Evolutionary conservation across 2,888 invertebrate genomes (phyloP).

Genomic region (Sialis fuliginosa): DNA sequence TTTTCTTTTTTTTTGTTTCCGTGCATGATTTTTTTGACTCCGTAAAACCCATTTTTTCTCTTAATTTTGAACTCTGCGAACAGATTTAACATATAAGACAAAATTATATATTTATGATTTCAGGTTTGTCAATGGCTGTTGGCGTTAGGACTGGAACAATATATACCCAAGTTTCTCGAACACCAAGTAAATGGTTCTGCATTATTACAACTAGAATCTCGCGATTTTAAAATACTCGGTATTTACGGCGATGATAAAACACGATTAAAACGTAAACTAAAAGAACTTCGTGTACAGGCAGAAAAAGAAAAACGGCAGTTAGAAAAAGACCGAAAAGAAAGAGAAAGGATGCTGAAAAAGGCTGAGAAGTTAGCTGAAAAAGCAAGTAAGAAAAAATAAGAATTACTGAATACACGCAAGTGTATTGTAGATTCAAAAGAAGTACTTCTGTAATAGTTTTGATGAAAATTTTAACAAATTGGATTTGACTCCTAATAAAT

Average conservation of each 20-base stretch:
- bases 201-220: constrained; percentile 72
- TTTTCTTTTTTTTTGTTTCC: no score
- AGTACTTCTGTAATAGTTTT: no score
- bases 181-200: constrained; percentile 78
- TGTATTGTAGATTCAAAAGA: neutral
- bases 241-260: constrained; percentile 65
- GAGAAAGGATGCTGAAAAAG: constrained; percentile 71
- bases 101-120: constrained; percentile 10
- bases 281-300: constrained; percentile 60
- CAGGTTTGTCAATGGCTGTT: constrained; percentile 87
- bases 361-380: constrained; percentile 64
- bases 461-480: no score
- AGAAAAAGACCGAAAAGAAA: constrained; percentile 70
- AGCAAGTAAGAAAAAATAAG: constrained; percentile 44
- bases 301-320: constrained; percentile 54
- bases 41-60: no score
- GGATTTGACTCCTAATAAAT: no score
- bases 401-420: neutral
- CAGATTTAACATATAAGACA: neutral
- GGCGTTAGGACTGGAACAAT: constrained; percentile 67
- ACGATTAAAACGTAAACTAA: constrained; percentile 68
- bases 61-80: no score
- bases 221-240: constrained; percentile 77
- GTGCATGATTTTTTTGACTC: no score
- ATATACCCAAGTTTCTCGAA: constrained; percentile 73